Evolutionary conservation across 2,888 invertebrate genomes (phyloP).

Genomic region (Tipula confusa): DNA sequence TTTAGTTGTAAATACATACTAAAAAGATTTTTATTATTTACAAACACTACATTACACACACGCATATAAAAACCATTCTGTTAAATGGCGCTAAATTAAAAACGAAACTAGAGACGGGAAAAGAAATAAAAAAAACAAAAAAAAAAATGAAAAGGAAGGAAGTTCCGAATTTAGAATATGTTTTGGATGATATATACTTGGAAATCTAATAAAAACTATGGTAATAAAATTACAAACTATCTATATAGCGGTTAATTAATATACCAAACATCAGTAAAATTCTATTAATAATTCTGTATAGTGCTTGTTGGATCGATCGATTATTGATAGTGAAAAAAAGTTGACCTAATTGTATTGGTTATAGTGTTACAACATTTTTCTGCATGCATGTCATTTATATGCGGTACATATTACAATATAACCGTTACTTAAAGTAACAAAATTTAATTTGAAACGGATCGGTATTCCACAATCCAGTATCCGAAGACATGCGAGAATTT

Average conservation of each 20-base stretch:
- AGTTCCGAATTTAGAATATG: background rate
- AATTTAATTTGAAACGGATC: too few relatives aligned
- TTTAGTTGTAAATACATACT: background rate
- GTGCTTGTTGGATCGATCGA: background rate
- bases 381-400: too few relatives aligned
- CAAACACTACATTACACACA: background rate
- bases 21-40: background rate
- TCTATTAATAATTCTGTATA: background rate
- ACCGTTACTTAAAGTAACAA: too few relatives aligned
- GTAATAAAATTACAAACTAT: background rate
- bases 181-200: background rate
- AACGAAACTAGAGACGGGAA: background rate
- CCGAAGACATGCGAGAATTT: too few relatives aligned
- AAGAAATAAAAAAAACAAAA: background rate
- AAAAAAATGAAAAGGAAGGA: background rate
- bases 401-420: too few relatives aligned
- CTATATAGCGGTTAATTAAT: background rate
- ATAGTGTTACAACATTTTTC: too few relatives aligned
- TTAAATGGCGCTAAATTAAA: slow-evolving; percentile 14
- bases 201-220: background rate
- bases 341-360: background rate
- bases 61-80: background rate
- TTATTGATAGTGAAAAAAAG: background rate
- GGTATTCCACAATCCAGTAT: too few relatives aligned
- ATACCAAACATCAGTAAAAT: background rate